Conservation (phyloP, 2,797 vertebrate species). For the Hylomyscus alleni region DNA sequence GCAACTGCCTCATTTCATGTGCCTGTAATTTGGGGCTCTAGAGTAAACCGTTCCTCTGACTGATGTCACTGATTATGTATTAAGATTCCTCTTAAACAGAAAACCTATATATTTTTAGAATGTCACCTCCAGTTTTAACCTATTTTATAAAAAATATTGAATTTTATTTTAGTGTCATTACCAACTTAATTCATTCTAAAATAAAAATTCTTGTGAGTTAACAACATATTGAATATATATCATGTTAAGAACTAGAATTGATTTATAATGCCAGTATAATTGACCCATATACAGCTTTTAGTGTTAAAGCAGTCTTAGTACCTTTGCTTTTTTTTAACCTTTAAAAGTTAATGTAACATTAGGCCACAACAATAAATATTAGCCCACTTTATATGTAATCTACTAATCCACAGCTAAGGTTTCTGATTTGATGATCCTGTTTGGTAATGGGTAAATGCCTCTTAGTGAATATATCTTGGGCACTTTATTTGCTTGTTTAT, state of each 20-base stretch:
- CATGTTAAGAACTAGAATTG: constrained; percentile 73
- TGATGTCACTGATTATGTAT: constrained; percentile 80
- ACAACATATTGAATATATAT: constrained; percentile 67
- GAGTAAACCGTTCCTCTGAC: constrained; percentile 89
- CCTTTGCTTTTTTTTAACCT: constrained; percentile 70
- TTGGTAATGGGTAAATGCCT: constrained; percentile 64
- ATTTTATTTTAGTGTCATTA: constrained; percentile 73
- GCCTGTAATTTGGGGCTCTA: constrained; percentile 86
- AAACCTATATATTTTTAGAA: constrained; percentile 86
- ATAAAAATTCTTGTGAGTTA: constrained; percentile 71
- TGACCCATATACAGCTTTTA: constrained; percentile 73
- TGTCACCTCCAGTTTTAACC: constrained; percentile 78
- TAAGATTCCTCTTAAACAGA: constrained; percentile 81
- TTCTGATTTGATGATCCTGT: constrained; percentile 61
- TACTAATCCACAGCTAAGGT: constrained; percentile 71
- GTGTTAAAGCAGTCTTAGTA: constrained; percentile 65
- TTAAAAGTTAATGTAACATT: constrained; percentile 61
- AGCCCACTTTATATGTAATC: constrained; percentile 60
- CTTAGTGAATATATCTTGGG: constrained; percentile 56
- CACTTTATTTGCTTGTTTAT: constrained; percentile 63
- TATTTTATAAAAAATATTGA: constrained; percentile 75
- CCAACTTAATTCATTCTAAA: constrained; percentile 79
- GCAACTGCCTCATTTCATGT: constrained; percentile 81
- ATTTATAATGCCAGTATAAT: constrained; percentile 75
- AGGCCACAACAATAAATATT: constrained; percentile 75